Evolutionary conservation across 2,888 invertebrate species (phyloP), one percentile per base, ranked within the genome.

Genomic region (Coremacera marginata): DNA sequence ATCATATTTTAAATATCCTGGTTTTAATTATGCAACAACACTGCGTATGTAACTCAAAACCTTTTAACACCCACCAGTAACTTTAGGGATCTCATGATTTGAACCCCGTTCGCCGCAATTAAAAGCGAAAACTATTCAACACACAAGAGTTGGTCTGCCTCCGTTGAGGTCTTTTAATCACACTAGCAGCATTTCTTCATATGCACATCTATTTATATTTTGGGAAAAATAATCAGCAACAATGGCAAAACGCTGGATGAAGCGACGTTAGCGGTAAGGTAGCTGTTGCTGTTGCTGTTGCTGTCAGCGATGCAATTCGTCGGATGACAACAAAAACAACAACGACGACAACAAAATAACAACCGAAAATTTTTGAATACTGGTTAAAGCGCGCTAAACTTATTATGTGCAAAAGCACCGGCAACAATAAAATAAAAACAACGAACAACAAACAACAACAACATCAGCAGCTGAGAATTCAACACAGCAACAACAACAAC

Each of bases 121-220:
- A 82, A 86, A 84, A 84, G 80, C 81, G 82, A 80, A 80, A 82
- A 81, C 82, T 81, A 75, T 81, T 83, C 78, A 82, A 80, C 83
- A 85, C 86, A 85, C 85, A 82, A 84, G 81, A 83, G 84, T 67
- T 67, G 71, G 67, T 86, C 83, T 87, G 85, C 87, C 87, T 86
- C 87, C 86, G 87, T 81, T 86, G 88, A 86, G 87, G 88, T 86
- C 87, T 88, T 89, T 86, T 88, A 88, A 86, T 84, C 86, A 87
- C 86, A 89, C 89, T 89, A 86, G 88, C 85, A 86, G 85, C 87
- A 86, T 86, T 86, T 84, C 83, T 84, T 83, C 85, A 83, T 80
- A 83, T 83, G 84, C 86, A 87, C 88, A 86, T 88, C 87, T 89
- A 89, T 89, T 89, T 89, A 89, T 89, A 89, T 88, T 88, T 87